Percentiles rank a stretch among this genome's conserved stretches.
Evolutionary conservation across 92 coral and sea anemone genomes (phyloP).

Genomic region (Micromussa lordhowensis): DNA sequence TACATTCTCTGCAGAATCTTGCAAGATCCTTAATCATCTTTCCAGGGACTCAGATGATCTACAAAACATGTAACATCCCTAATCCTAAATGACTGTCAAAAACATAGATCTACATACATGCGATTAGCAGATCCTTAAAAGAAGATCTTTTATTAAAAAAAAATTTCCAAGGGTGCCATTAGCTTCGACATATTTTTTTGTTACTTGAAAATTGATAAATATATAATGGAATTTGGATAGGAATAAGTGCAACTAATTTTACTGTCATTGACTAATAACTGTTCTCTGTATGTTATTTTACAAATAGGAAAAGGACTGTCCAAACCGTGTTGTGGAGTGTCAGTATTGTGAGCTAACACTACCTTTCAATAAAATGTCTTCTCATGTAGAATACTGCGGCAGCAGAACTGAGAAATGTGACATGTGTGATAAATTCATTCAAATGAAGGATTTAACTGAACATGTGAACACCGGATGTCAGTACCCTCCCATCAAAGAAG

Average conservation of each 20-base stretch:
- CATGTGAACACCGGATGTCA: slow-evolving; percentile 79
- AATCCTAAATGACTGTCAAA: too few species aligned
- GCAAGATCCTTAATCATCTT: too few species aligned
- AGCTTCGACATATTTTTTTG: too few species aligned
- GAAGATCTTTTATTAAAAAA: too few species aligned
- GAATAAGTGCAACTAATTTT: background rate
- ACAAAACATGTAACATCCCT: too few species aligned
- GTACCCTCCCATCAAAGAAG: slow-evolving; percentile 49
- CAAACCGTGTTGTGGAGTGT: slow-evolving; percentile 73
- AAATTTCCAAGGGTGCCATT: too few species aligned
- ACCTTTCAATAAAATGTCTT: slow-evolving; percentile 74
- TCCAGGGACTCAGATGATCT: too few species aligned
- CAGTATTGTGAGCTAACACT: slow-evolving; percentile 85
- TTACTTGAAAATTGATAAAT: too few species aligned
- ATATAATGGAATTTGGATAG: background rate
- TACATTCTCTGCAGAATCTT: too few species aligned
- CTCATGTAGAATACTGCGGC: slow-evolving; percentile 92
- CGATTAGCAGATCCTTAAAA: too few species aligned
- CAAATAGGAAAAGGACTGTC: slow-evolving; percentile 77
- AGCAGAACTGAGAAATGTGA: slow-evolving; percentile 94
- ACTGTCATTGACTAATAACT: background rate
- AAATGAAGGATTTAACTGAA: slow-evolving; percentile 75
- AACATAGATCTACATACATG: too few species aligned
- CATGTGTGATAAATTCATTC: slow-evolving; percentile 75
- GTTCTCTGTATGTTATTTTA: background rate